Evolutionary conservation across 2,113 vertebrate genomes (phyloP).

Genomic region (Zosterops japonicus): DNA sequence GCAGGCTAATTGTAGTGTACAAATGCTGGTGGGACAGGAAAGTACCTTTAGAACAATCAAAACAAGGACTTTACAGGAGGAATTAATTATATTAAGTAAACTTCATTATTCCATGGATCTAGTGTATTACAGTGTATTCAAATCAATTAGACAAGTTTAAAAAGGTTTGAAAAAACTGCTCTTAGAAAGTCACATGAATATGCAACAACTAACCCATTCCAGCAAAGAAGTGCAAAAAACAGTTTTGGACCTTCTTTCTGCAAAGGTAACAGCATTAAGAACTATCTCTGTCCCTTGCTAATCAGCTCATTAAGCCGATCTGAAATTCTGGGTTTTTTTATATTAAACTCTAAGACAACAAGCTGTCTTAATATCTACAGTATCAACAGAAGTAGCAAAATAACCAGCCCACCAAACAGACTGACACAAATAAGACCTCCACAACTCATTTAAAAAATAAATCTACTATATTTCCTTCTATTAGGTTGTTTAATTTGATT

Average conservation of each 20-base stretch:
- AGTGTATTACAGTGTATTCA: not conserved
- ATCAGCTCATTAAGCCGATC: not conserved
- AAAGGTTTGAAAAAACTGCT: not conserved
- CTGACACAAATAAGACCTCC: not conserved
- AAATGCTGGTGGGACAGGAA: not conserved
- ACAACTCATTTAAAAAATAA: not conserved
- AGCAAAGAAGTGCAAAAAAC: not conserved
- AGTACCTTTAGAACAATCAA: not conserved
- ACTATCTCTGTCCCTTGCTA: not conserved
- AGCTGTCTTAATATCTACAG: not conserved
- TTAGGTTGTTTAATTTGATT: not conserved
- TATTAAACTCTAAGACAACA: not conserved
- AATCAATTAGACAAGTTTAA: not conserved
- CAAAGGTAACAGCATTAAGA: not conserved
- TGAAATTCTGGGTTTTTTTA: not conserved
- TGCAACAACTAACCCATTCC: fast-evolving
- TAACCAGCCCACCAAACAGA: not conserved
- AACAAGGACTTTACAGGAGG: not conserved
- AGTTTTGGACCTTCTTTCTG: not conserved
- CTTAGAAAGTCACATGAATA: not conserved
- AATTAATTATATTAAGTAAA: not conserved
- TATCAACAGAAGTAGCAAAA: not conserved
- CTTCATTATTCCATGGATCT: not conserved
- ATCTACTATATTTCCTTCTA: not conserved
- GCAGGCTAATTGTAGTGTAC: not conserved